A percentile compares a stretch with the other conserved stretches of the same genome.
These are phyloP conservation scores for Nannoperca australis DNA, from an alignment of 2,797 vertebrate species.

Conservation along the genomic window DNA sequence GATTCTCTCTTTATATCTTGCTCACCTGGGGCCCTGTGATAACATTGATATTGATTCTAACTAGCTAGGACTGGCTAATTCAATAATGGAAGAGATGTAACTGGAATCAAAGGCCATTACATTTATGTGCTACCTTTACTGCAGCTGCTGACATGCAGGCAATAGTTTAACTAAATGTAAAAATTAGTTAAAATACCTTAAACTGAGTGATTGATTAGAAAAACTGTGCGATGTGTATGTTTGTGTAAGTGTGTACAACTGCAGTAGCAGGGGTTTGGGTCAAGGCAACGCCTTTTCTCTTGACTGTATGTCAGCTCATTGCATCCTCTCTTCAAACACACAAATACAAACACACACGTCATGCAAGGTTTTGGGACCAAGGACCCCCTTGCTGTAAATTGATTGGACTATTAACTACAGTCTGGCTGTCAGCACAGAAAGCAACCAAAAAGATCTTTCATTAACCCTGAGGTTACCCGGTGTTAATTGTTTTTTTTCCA, in stretches of 20 bases:
- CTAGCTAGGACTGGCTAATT: conserved; percentile 64
- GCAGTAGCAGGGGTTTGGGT: conserved; percentile 2
- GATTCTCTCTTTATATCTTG: conserved; percentile 74
- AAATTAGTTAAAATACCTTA: conserved; percentile 20
- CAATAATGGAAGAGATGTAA: conserved; percentile 59
- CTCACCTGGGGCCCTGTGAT: conserved; percentile 77
- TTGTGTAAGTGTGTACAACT: conserved; percentile 13
- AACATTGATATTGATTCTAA: conserved; percentile 76
- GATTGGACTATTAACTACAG: conserved; percentile 43
- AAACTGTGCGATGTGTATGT: conserved; percentile 1
- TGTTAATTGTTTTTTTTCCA: neutral
- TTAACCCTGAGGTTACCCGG: neutral
- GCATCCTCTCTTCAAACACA: neutral
- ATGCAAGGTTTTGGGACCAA: conserved; percentile 22
- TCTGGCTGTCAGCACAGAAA: conserved; percentile 26
- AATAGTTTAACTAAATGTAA: neutral
- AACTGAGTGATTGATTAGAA: conserved; percentile 43
- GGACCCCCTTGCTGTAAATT: conserved; percentile 37
- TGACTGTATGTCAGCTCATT: conserved; percentile 22
- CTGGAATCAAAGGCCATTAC: conserved; percentile 65
- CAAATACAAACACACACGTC: conserved; percentile 15
- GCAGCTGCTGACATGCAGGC: conserved; percentile 17
- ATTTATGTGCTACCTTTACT: conserved; percentile 43
- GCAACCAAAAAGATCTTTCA: neutral
- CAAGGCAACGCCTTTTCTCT: conserved; percentile 16